Base-by-base conservation (phyloP, 2,797 vertebrate species). In the Amphiprion clarkii region DNA sequence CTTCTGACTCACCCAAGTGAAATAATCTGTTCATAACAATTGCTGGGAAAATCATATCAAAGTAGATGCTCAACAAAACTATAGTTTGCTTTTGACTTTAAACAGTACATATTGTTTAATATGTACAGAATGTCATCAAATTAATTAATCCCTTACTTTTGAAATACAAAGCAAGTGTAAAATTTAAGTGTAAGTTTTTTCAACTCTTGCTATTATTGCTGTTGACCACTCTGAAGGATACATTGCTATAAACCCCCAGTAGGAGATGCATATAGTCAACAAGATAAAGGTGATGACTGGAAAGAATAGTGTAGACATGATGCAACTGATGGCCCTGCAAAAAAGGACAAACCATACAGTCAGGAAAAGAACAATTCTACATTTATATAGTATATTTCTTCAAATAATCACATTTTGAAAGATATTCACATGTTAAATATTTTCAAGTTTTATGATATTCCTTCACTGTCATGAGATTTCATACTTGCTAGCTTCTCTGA, bases 401-500 rank as follows among this genome's bases (percentile, higher is more conserved):
- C n/a, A n/a, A 23, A 29, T 8, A 13, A 27, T 5, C 2, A 1
- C 9, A 65, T 11, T 66, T 19, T 36, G 2, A 54, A 60, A 8
- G 13, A 36, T 48, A 56, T 40, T 7, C 7, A 53, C 21, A 64
- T 1, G 4, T 31, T 7, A 31, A 31, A 7, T 23, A 46, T 33
- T 13, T 31, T 4, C 19, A 2, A 6, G 27, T 12, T 40, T 25
- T 49, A 1, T 48, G 49, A 52, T 17, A 12, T 3, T 33, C 4
- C 21, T 49, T n/a, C 12, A n/a, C 13, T 17, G 0, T 33, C 31
- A 42, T 58, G 21, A 8, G 19, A 4, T 55, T 3, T 76, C 94
- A 71, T 95, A 98, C 97, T 92, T 97, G 95, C 97, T 98, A 17
- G 96, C 96, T 92, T 98, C 97, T 87, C 96, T 93, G 81, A 98